phyloP scores from a whole-genome alignment of 2,888 invertebrate genomes.

The Eupithecia subumbrata region DNA sequence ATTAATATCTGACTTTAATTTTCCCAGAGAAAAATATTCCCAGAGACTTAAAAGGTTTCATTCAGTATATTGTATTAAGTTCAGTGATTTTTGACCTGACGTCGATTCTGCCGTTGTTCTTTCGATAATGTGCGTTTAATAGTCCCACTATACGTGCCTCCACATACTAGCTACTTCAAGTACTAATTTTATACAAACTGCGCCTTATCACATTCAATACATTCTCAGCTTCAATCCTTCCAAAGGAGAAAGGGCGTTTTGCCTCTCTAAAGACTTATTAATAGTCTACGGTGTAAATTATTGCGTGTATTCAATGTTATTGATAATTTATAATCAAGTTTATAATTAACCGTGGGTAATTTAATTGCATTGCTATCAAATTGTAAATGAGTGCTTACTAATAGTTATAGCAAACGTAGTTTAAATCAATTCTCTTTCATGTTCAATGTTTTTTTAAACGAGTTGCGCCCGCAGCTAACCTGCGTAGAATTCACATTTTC shows the following conservation, averaged over 20 bases:
- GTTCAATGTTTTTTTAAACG: background rate
- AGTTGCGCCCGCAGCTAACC: background rate
- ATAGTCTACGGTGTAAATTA: slow-evolving; percentile 10
- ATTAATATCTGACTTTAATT: too few species aligned
- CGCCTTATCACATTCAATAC: background rate
- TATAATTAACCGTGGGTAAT: slow-evolving; percentile 20
- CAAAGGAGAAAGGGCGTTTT: slow-evolving; percentile 14
- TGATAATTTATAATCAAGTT: slow-evolving; percentile 17
- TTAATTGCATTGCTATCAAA: slow-evolving; percentile 13
- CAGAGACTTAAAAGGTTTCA: too few species aligned
- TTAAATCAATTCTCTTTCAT: slow-evolving; percentile 4
- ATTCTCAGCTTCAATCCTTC: background rate
- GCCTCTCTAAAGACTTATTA: slow-evolving; percentile 14
- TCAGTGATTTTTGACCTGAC: background rate
- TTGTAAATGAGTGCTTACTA: slow-evolving; percentile 16
- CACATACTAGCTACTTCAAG: background rate
- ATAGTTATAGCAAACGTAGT: slow-evolving; percentile 8
- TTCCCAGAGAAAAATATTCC: too few species aligned
- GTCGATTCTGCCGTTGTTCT: background rate
- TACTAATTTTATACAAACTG: background rate
- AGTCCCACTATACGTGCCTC: background rate
- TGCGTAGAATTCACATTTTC: background rate
- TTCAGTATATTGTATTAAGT: background rate
- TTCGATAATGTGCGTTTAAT: background rate
- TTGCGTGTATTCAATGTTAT: slow-evolving; percentile 20